phyloP scores from a whole-genome alignment of 2,888 invertebrate species.

The Siphonodentalium dalli region DNA sequence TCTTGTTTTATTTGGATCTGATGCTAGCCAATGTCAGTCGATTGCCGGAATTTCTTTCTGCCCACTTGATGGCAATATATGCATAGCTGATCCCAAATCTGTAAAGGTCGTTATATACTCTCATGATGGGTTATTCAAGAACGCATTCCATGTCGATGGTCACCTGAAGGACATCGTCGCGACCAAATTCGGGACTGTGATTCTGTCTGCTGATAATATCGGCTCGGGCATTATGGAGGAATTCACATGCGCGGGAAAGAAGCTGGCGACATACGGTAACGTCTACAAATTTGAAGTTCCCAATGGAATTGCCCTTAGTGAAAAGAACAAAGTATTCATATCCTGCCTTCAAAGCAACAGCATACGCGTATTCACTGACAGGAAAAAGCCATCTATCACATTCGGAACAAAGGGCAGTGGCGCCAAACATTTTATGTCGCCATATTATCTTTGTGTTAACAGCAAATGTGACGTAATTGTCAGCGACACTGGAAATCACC shows the following conservation, averaged over 20 bases:
- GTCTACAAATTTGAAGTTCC: constrained; percentile 44
- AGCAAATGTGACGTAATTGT: constrained; percentile 42
- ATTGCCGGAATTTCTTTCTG: too few species aligned
- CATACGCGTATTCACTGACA: constrained; percentile 39
- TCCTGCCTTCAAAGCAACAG: constrained; percentile 42
- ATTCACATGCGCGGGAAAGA: constrained; percentile 35
- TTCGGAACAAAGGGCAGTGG: constrained; percentile 46
- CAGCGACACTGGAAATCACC: constrained; percentile 46
- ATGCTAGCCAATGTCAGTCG: too few species aligned
- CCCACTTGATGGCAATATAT: too few species aligned
- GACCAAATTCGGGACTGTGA: constrained; percentile 32
- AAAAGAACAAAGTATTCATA: constrained; percentile 33
- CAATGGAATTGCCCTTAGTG: constrained; percentile 38
- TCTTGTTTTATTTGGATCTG: too few species aligned
- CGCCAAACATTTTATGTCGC: constrained; percentile 36
- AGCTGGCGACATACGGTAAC: constrained; percentile 33
- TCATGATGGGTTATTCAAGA: too few species aligned
- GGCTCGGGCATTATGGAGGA: constrained; percentile 35
- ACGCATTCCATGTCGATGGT: too few species aligned
- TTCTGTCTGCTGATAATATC: constrained; percentile 36
- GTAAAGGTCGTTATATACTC: too few species aligned
- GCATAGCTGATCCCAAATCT: too few species aligned
- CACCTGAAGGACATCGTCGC: constrained; percentile 37
- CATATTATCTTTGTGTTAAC: constrained; percentile 42
- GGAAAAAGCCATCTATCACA: constrained; percentile 36